Evolutionary conservation across 2,888 invertebrate genomes (phyloP).

Genomic region (Periphyllus acericola): DNA sequence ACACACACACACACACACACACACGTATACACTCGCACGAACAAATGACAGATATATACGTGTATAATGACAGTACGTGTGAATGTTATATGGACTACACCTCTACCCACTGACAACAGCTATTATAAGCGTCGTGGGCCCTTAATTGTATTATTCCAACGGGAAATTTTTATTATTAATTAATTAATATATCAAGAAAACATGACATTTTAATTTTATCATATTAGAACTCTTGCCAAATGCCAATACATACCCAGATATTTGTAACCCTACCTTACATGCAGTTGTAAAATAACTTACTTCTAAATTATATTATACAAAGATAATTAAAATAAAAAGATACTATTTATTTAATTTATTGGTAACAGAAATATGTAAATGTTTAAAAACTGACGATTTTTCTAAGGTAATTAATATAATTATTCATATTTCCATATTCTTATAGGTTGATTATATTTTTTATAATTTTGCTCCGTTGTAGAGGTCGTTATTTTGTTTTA

Average conservation of each 20-base stretch:
- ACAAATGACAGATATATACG: not conserved
- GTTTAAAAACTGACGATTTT: too few relatives aligned
- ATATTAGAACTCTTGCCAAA: conserved; percentile 38
- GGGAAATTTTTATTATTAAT: not conserved
- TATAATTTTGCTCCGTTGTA: too few relatives aligned
- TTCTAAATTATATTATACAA: too few relatives aligned
- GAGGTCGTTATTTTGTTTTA: too few relatives aligned
- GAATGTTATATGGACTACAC: not conserved
- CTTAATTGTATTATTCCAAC: conserved; percentile 14
- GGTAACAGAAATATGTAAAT: too few relatives aligned
- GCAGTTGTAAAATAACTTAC: not conserved
- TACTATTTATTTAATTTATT: too few relatives aligned
- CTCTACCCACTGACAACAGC: not conserved
- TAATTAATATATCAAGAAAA: conserved; percentile 44
- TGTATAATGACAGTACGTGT: not conserved
- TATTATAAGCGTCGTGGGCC: not conserved
- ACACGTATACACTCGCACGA: not conserved
- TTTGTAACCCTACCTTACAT: not conserved
- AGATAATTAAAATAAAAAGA: not conserved
- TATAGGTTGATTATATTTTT: too few relatives aligned
- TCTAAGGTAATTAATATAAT: too few relatives aligned
- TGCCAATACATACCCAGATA: not conserved
- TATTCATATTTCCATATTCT: too few relatives aligned
- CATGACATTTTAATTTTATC: conserved; percentile 49
- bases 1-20: not conserved